phyloP scores from a whole-genome alignment of 2,888 invertebrate genomes.

The Dynastes maya region DNA sequence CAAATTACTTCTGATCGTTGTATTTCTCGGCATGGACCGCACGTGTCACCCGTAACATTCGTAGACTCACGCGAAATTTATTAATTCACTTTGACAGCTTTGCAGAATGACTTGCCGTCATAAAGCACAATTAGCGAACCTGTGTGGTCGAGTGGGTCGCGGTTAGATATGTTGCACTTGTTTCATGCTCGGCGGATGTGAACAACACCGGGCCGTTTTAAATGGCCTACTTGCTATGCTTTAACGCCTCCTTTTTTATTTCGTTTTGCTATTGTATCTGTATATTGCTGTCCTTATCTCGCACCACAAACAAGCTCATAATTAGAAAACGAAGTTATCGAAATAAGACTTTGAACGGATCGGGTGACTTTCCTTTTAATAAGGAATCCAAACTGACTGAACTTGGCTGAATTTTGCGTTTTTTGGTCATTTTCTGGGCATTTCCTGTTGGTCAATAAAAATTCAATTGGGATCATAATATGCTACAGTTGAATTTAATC shows the following conservation, averaged over 20 bases:
- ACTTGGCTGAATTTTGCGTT: too few relatives aligned
- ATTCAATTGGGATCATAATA: too few relatives aligned
- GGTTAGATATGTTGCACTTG: constrained; percentile 57
- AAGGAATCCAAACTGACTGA: not conserved
- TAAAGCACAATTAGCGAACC: constrained; percentile 64
- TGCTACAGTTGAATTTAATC: too few relatives aligned
- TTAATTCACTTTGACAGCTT: not conserved
- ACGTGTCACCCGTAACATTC: not conserved
- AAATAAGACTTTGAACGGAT: not conserved
- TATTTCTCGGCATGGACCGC: not conserved
- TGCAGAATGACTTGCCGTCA: constrained; percentile 55
- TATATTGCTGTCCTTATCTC: too few relatives aligned
- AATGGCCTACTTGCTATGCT: constrained; percentile 52
- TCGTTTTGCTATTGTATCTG: too few relatives aligned
- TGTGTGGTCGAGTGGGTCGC: constrained; percentile 59
- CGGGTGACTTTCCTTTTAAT: not conserved
- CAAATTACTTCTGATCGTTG: too few relatives aligned
- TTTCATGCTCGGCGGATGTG: constrained; percentile 62
- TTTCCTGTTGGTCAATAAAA: too few relatives aligned
- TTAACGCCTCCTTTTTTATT: not conserved
- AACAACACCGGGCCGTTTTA: constrained; percentile 47
- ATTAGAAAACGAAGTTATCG: constrained; percentile 2
- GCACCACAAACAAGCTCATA: not conserved
- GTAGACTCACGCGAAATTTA: constrained; percentile 3
- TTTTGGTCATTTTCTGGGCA: too few relatives aligned